phyloP scores from a whole-genome alignment of 2,797 vertebrate genomes.

The Eupleurogrammus muticus region DNA sequence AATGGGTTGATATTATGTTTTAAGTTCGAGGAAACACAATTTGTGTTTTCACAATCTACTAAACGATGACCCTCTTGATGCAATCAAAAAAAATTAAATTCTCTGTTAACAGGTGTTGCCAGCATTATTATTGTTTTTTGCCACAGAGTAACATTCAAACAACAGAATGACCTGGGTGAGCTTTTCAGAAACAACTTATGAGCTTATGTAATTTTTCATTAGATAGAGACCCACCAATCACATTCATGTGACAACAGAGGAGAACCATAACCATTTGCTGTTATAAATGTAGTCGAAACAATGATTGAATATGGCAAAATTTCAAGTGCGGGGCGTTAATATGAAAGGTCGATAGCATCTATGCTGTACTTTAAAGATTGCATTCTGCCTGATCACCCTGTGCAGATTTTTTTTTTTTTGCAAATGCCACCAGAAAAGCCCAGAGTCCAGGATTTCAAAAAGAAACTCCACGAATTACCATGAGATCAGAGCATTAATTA shows the following conservation, averaged over 20 bases:
- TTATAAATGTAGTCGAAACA: neutral
- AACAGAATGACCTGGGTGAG: slow-evolving; percentile 29
- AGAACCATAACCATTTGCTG: neutral
- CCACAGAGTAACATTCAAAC: slow-evolving; percentile 46
- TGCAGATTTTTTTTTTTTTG: neutral
- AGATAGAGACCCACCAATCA: neutral
- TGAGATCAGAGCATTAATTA: slow-evolving; percentile 59
- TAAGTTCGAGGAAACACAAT: slow-evolving; percentile 39
- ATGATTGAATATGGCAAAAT: neutral
- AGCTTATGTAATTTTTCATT: slow-evolving; percentile 7
- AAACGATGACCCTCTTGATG: slow-evolving; percentile 40
- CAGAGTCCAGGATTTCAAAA: slow-evolving; percentile 24
- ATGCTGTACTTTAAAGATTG: neutral
- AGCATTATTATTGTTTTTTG: slow-evolving; percentile 50
- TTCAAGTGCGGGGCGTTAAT: neutral
- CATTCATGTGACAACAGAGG: neutral
- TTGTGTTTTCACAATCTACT: slow-evolving; percentile 29
- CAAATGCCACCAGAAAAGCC: neutral
- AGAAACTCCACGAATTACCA: slow-evolving; percentile 40
- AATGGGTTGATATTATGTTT: slow-evolving; percentile 25
- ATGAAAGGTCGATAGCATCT: neutral
- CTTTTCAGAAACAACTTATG: slow-evolving; percentile 11
- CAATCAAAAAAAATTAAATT: slow-evolving; percentile 20
- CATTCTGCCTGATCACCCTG: neutral
- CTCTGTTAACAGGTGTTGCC: slow-evolving; percentile 44